Percentiles rank a stretch among this genome's conserved stretches.
These are phyloP conservation scores for Platycheirus rosarum DNA, from an alignment of 2,888 invertebrate genomes.

Conservation along the genomic window DNA sequence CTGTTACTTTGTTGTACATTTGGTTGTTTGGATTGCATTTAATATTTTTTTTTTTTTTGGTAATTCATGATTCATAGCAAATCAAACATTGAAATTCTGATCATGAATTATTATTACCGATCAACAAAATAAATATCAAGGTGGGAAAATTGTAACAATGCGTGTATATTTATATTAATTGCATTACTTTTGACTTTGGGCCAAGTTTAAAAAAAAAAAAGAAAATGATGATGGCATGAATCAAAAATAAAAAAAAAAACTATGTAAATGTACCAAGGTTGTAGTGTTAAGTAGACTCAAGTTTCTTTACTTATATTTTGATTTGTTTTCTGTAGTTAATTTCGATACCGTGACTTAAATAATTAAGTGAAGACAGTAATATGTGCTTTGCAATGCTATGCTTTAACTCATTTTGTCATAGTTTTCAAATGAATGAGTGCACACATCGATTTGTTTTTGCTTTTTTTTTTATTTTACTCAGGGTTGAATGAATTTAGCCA, in stretches of 20 bases:
- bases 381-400: slow-evolving; percentile 55
- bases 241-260: slow-evolving; percentile 31
- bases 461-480: slow-evolving; percentile 36
- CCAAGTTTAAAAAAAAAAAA: slow-evolving; percentile 58
- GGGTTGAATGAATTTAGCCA: slow-evolving; percentile 48
- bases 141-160: slow-evolving; percentile 68
- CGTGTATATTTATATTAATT: slow-evolving; percentile 35
- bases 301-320: slow-evolving; percentile 66
- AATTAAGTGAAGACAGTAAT: slow-evolving; percentile 71
- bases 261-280: slow-evolving; percentile 72
- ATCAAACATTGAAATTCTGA: slow-evolving; percentile 51
- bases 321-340: slow-evolving; percentile 71
- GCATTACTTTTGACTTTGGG: slow-evolving; percentile 57
- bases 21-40: slow-evolving; percentile 39
- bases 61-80: slow-evolving; percentile 49
- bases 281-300: slow-evolving; percentile 56
- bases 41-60: slow-evolving; percentile 10
- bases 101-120: slow-evolving; percentile 52
- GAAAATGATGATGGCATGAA: slow-evolving; percentile 39
- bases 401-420: slow-evolving; percentile 66
- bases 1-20: slow-evolving; percentile 39
- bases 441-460: slow-evolving; percentile 61
- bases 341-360: slow-evolving; percentile 73
- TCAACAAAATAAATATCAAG: slow-evolving; percentile 41
- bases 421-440: slow-evolving; percentile 71